Base-by-base conservation (phyloP, 2,797 vertebrate genomes). In the Enteromius anoplus region DNA sequence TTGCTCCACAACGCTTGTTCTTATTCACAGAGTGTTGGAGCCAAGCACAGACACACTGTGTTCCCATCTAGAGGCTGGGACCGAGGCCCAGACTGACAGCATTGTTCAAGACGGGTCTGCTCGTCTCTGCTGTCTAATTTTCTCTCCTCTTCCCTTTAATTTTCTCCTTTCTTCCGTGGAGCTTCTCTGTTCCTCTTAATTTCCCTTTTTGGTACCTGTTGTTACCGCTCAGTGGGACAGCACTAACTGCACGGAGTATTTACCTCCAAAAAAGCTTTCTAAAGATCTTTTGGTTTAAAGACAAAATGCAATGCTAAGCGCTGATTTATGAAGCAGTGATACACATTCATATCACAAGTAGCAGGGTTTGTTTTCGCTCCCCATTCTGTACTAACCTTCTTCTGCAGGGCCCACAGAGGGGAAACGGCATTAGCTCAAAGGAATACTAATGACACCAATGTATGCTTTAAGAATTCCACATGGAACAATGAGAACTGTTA, bases 401-500 rank as follows among this genome's bases (percentile, higher is more conserved):
- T 78, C 80, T 81, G 19, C 78, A 60, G 73, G 85, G 83, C 73
- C 88, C 75, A 15, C 21, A 65, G 80, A 85, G 79, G 73, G 75
- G 66, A 82, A 86, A 58, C 66, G 4, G 21, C 58, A 88, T 84
- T 14, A 66, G 69, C 91, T 91, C 88, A 85, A 87, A 90, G 89
- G 94, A 94, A 94, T 94, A 92, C 92, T 94, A 93, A 95, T 93
- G 87, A 91, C 68, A 91, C 51, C 77, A 32, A 88, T 86, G 85
- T 85, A 87, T 84, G 88, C 84, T 79, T 55, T 87, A 88, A 85
- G 85, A 82, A 80, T 66, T 47, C 58, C 17, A 53, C 15, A 1
- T 72, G 21, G 68, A 55, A 53, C 80, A 45, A 32, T 62, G 53
- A 65, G 42, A 70, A 15, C 49, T 70, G 37, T 55, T 78, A 8